Base-by-base conservation (phyloP, 2,888 invertebrate species). In the Zaprionus bogoriensis region DNA sequence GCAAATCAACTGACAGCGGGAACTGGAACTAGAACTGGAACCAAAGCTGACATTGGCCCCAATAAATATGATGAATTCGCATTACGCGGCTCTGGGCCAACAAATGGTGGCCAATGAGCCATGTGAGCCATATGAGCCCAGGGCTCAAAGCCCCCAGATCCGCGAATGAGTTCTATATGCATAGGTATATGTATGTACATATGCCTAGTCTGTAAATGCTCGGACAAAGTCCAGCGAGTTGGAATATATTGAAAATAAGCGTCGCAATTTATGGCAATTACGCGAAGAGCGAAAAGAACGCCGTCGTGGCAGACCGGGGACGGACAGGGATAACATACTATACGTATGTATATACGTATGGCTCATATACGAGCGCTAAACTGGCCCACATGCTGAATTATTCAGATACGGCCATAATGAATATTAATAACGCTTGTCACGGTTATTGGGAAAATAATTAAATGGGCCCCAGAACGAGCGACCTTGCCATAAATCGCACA, bases 401-500 rank as follows among this genome's bases (percentile, higher is more conserved):
- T 61, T 51, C 42, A 59, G 61, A 45, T 59, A 57, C 46, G 45
- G 51, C 32, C 52, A 10, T 67, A 51, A 63, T 68, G 46, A 73
- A 66, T 68, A 68, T 76, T 64, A 63, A 80, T 62, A 53, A 60
- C 57, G 59, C 62, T 45, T 23, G 78, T 57, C 70, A 65, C 42
- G 64, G 59, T 55, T 64, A 64, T 64, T 77, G 59, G 59, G 42
- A 45, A 50, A 70, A 64, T 70, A 78, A 83, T 77, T 62, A 77
- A 64, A 63, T 47, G 17, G 25, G 48, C n/a, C 47, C 36, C 20
- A 28, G 22, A 25, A 30, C 17, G 23, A 7, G 7, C 2, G 22
- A 30, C 22, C 6, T 28, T 12, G 46, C 53, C n/a, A 45, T 48
- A 66, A 66, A 65, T 55, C 41, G 32, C 46, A 32, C 14, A 20